Base-by-base conservation (phyloP, 2,797 vertebrate genomes). In the Melanotaenia maccullochi region DNA sequence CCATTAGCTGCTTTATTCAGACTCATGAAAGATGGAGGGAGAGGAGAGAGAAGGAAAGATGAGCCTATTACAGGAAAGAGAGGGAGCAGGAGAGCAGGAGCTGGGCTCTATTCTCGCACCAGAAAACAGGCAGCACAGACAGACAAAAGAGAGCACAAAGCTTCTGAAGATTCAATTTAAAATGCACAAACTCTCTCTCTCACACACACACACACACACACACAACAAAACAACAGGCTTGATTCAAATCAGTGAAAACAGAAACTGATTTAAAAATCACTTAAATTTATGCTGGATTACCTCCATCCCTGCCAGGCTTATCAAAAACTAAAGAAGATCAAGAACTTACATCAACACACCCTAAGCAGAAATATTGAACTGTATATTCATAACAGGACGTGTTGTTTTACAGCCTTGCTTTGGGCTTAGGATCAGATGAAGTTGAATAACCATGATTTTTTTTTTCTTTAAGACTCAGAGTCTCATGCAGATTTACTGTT, bases 1-100 rank as follows among this genome's bases (percentile, higher is more conserved):
- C 89, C 89, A 90, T 91, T 92, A 89, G 81, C 85, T 78, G 79
- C 87, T 91, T 90, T 88, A 89, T 89, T 90, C 90, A 85, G 87
- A 82, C 80, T 83, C 85, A 69, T 57, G n/a, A 85, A 80, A 89
- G 82, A 88, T 54, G 75, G 81, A 70, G 76, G 51, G 78, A 84
- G 75, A 51, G 20, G 67, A 60, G 54, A 82, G 80, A 32, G 59
- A 62, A 67, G 74, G 60, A 75, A 62, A 85, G 83, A 84, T 87
- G 83, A 92, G 89, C 86, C 86, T 83, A 87, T 90, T 90, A 90
- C 67, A 59, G 65, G 68, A 67, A 51, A 73, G 66, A 77, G 57
- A 73, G 20, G 35, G 56, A 55, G 61, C 35, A 63, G 72, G 60
- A 54, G 61, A 83, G 63, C 24, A 12, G 24, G 44, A 76, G 78